phyloP scores from a whole-genome alignment of 2,888 invertebrate genomes.

The Plagodis pulveraria region DNA sequence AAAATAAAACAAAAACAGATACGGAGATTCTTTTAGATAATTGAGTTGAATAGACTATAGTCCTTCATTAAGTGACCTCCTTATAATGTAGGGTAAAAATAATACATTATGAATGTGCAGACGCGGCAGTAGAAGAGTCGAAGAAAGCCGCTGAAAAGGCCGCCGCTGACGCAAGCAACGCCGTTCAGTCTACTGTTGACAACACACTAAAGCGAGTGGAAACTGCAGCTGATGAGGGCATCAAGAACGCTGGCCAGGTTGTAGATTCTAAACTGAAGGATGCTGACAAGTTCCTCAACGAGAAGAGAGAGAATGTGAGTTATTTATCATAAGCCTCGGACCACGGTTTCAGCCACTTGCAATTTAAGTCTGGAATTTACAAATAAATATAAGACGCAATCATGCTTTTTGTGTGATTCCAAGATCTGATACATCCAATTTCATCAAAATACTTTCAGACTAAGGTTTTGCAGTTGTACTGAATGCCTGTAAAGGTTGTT shows the following conservation, averaged over 20 bases:
- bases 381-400: neutral
- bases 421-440: too few species aligned
- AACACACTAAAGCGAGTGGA: constrained; percentile 73
- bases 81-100: too few species aligned
- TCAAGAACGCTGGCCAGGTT: constrained; percentile 83
- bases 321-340: neutral
- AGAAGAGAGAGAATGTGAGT: constrained; percentile 81
- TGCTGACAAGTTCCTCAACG: constrained; percentile 86
- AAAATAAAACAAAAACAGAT: neutral
- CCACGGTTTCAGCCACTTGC: too few species aligned
- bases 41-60: too few species aligned
- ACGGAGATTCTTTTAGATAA: too few species aligned
- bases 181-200: constrained; percentile 73
- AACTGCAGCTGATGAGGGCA: constrained; percentile 80
- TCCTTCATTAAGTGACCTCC: too few species aligned
- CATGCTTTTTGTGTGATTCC: neutral
- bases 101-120: constrained; percentile 44
- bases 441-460: too few species aligned
- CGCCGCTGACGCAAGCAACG: constrained; percentile 75
- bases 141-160: constrained; percentile 82
- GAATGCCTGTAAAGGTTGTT: too few species aligned
- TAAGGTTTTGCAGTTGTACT: too few species aligned
- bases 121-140: constrained; percentile 75
- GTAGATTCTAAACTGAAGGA: constrained; percentile 87
- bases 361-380: too few species aligned